phyloP scores from a whole-genome alignment of 2,888 invertebrate genomes.

The Synanthedon andrenaeformis region DNA sequence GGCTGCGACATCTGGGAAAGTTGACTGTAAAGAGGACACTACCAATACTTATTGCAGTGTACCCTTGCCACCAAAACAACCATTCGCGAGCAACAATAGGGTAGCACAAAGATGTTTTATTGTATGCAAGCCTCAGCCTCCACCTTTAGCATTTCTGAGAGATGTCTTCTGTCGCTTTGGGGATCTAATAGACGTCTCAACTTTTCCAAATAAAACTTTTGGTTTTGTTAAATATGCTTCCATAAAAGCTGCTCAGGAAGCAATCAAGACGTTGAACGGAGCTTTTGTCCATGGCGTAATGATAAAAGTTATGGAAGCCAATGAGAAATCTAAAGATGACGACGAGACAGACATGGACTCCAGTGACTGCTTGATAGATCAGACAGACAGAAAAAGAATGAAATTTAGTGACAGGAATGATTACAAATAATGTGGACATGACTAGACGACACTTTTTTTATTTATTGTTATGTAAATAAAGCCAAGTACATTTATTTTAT shows the following conservation, averaged over 20 bases:
- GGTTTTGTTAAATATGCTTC: conserved; percentile 92
- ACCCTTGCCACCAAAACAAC: conserved; percentile 78
- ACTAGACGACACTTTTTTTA: too few relatives aligned
- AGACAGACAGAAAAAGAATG: conserved; percentile 37
- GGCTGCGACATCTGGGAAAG: conserved; percentile 60
- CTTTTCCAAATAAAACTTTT: conserved; percentile 89
- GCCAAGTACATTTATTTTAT: too few relatives aligned
- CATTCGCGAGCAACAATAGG: conserved; percentile 72
- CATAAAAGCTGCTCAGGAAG: conserved; percentile 80
- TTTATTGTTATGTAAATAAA: too few relatives aligned
- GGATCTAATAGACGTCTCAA: conserved; percentile 88
- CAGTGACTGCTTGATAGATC: conserved; percentile 17
- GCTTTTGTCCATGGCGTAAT: conserved; percentile 84
- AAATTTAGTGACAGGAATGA: conserved; percentile 19
- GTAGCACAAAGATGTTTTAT: conserved; percentile 78
- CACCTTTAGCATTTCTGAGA: conserved; percentile 79
- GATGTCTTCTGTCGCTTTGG: conserved; percentile 94
- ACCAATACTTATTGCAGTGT: conserved; percentile 69
- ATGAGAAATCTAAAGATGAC: conserved; percentile 68
- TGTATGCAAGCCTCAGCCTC: conserved; percentile 75
- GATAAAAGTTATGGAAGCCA: conserved; percentile 90
- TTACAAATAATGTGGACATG: background rate
- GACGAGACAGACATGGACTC: conserved; percentile 15
- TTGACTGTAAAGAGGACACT: conserved; percentile 17
- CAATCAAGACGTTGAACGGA: conserved; percentile 80